Evolutionary conservation across 2,888 invertebrate genomes (phyloP).

Genomic region (Drosophila subquinaria): DNA sequence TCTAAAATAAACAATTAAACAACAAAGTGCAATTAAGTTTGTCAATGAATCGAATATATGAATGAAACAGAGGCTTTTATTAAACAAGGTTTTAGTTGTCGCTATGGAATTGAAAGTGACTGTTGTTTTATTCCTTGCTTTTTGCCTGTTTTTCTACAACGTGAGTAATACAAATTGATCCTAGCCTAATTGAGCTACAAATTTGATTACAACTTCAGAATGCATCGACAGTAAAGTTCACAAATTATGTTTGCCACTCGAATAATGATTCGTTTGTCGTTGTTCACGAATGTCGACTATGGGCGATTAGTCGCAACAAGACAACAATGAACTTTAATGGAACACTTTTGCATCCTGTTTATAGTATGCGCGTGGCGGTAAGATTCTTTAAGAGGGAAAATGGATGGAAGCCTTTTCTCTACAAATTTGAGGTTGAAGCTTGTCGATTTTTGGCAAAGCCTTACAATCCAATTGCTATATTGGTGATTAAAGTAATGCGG

Average conservation of each 20-base stretch:
- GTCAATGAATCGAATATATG: no score
- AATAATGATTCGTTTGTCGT: conserved; percentile 8
- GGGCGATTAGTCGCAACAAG: conserved; percentile 29
- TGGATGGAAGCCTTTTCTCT: conserved; percentile 50
- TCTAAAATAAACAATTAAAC: no score
- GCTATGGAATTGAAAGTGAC: no score
- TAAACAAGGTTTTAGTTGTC: no score
- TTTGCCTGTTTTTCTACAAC: no score
- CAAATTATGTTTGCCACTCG: conserved; percentile 19
- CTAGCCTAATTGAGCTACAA: no score
- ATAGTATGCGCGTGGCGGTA: background rate
- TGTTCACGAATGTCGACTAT: conserved; percentile 26
- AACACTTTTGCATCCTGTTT: background rate
- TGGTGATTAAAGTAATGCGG: conserved; percentile 6
- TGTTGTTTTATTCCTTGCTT: no score
- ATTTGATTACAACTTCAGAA: conserved; percentile 4
- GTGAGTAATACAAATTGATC: no score
- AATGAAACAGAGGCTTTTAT: no score
- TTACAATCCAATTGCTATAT: conserved; percentile 29
- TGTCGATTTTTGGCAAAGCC: conserved; percentile 42
- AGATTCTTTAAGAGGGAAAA: conserved; percentile 33
- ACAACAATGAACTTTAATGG: conserved; percentile 8
- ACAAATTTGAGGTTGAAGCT: conserved; percentile 22
- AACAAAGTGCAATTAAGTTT: no score
- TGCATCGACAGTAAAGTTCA: conserved; percentile 15